These are phyloP conservation scores for Labeo rohita DNA, from an alignment of 2,113 vertebrate species.

Conservation along the genomic window DNA sequence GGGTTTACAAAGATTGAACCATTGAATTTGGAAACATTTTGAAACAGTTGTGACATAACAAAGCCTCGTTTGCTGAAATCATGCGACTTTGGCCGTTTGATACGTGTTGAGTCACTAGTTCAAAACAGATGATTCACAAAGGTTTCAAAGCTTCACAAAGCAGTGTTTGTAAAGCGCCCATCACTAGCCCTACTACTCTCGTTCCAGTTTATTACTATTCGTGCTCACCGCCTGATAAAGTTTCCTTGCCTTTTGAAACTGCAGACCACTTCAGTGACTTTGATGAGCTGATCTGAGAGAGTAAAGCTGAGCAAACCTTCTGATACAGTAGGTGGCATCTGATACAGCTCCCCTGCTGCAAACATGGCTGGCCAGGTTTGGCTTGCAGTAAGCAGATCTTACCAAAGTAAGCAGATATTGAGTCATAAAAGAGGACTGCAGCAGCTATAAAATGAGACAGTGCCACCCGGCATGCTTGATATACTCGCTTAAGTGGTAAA, in stretches of 20 bases:
- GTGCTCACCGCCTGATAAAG: not conserved
- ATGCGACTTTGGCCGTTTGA: too few species aligned
- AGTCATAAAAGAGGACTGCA: constrained; percentile 28
- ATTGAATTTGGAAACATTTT: not conserved
- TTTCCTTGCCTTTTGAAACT: not conserved
- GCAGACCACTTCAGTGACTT: not conserved
- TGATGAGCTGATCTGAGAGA: constrained; percentile 15
- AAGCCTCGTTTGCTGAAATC: too few species aligned
- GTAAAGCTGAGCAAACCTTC: not conserved
- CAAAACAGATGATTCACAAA: not conserved
- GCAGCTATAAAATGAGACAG: constrained; percentile 39
- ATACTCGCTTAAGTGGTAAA: constrained; percentile 43
- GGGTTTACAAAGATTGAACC: too few species aligned
- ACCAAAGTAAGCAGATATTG: constrained; percentile 43
- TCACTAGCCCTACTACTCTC: not conserved
- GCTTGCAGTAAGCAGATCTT: constrained; percentile 40
- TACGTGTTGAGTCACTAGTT: not conserved
- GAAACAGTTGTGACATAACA: not conserved
- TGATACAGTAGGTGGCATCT: not conserved
- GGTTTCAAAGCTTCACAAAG: not conserved
- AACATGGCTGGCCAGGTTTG: not conserved
- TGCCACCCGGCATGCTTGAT: not conserved
- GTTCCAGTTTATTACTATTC: not conserved
- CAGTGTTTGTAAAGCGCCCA: not conserved
- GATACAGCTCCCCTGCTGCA: constrained; percentile 20